phyloP scores from a whole-genome alignment of 2,113 vertebrate species.

The Paramisgurnus dabryanus region DNA sequence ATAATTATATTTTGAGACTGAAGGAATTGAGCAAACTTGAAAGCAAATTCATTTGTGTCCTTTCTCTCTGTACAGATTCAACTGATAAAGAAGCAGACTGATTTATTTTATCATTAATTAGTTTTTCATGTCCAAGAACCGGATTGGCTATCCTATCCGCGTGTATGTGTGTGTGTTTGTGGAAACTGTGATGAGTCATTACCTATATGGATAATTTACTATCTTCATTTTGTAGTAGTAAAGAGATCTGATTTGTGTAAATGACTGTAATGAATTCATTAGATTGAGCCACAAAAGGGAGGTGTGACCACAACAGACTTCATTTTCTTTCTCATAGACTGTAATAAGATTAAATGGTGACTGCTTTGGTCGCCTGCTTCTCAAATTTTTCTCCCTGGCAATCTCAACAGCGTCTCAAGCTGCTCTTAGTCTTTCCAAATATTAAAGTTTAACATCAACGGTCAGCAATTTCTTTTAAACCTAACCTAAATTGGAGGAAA shows the following conservation, averaged over 20 bases:
- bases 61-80: constrained; percentile 12
- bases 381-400: no score
- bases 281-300: no score
- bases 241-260: constrained; percentile 14
- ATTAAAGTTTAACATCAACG: no score
- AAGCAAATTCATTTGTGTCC: constrained; percentile 52
- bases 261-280: background rate
- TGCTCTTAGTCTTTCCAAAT: background rate
- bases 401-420: constrained; percentile 4
- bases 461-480: no score
- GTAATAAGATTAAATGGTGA: no score
- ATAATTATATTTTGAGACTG: constrained; percentile 69
- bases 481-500: no score
- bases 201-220: constrained; percentile 32
- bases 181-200: constrained; percentile 34
- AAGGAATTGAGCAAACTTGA: constrained; percentile 55
- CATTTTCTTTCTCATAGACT: no score
- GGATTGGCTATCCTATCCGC: background rate
- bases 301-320: no score
- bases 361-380: no score
- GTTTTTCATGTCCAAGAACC: constrained; percentile 22
- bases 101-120: constrained; percentile 46
- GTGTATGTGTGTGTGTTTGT: background rate
- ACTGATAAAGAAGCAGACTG: constrained; percentile 34
- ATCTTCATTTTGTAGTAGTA: constrained; percentile 20